Base-by-base conservation (phyloP, 2,888 invertebrate species). In the Pycnomerus fuliginosus region DNA sequence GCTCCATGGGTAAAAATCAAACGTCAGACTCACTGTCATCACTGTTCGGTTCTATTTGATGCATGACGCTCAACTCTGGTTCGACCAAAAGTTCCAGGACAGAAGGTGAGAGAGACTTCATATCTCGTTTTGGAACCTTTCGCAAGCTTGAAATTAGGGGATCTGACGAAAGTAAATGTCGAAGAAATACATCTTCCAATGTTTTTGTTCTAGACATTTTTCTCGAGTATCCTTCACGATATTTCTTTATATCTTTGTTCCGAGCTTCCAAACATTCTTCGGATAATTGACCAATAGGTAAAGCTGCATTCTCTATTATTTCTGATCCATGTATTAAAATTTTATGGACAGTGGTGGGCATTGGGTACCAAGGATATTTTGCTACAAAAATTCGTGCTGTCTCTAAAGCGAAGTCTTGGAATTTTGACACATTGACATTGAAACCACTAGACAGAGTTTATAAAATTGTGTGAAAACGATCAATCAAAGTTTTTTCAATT, bases 331-430 rank as follows among this genome's bases (percentile, higher is more conserved):
- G 65, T 4, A 62, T 44, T 28, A 64, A 39, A 32, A 64, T 46
- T 50, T 61, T 63, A 42, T 62, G 62, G 42, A 65, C 28, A 2
- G 62, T 66, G 7, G 64, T 59, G 7, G 61, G 53, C 66, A 67
- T 67, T 2, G 56, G 60, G 29, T 56, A 55, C 53, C 56, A 57
- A 13, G 44, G 30, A 42, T 50, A 58, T 5, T 42, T 17, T 2
- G 33, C 27, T 2, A 57, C 46, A 39, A 48, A 57, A 3, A 50
- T 14, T 37, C 41, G 35, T 1, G 53, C 51, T 11, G 55, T 55
- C n/a, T 52, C 48, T 22, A 36, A 10, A 3, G 39, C 20, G 42
- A 50, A 56, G 10, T 32, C 13, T 22, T 13, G 7, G 31, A 50
- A 58, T 37, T 48, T 39, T 10, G 16, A 14, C 3, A 20, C 5